Evolutionary conservation across 2,797 vertebrate genomes (phyloP), one percentile per base, ranked within the genome.

Genomic region (Onychomys torridus): DNA sequence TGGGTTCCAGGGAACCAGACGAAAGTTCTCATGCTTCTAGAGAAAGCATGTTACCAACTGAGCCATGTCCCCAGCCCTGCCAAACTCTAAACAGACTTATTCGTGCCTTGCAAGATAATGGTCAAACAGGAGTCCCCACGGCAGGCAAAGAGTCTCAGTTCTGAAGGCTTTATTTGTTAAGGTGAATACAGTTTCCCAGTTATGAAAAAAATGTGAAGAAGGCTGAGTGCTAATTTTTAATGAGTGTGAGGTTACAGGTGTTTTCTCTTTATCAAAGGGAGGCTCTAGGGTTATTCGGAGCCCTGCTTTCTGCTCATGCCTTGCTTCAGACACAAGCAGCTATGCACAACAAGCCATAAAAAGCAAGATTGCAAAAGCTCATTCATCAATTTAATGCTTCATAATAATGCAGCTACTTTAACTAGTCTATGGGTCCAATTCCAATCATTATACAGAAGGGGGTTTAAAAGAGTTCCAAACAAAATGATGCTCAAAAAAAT

Each of bases 161-260:
- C 92, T 32, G 61, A 88, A 93, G 76, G 40, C 57, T 95, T 91
- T 84, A 94, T 97, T 97, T 94, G 55, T 93, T 95, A 94, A 82
- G 94, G 59, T 7, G 71, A 93, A 95, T 67, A 82, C 23, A 88
- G 57, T 91, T 91, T 95, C 76, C 71, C 86, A 96, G 91, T 96
- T 96, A 94, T 76, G 65, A 96, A 95, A 93, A 93, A 96, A 94
- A 96, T 84, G 90, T 95, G 69, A 89, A 95, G 93, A 97, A 87
- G 82, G 93, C 25, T 79, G 76, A 86, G 81, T 94, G 90, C 95
- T 96, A 96, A 96, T 96, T 97, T 97, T 97, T 97, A 94, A 90
- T 97, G 95, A 97, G 46, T 63, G 29, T 76, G 55, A 95, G 88
- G 73, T 94, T 71, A 83, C 9, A 67, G 61, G 85, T 95, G 78